These are phyloP conservation scores for Clostera curtula DNA, from an alignment of 2,888 invertebrate genomes.

Conservation along the genomic window DNA sequence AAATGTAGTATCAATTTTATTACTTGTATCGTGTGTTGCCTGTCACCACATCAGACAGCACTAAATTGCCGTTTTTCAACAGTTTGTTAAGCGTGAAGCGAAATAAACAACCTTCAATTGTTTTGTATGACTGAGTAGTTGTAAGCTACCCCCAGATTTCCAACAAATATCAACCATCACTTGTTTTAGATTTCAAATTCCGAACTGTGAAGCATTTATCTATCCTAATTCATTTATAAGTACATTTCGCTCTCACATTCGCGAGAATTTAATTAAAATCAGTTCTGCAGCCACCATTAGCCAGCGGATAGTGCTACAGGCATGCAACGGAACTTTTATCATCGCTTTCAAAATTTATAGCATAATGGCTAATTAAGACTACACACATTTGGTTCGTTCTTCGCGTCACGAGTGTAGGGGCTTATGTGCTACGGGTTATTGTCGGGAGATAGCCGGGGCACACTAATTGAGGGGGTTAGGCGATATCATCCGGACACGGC, in stretches of 20 bases:
- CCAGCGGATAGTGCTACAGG: slow-evolving; percentile 27
- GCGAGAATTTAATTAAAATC: slow-evolving; percentile 58
- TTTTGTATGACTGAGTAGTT: no score
- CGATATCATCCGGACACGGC: slow-evolving; percentile 50
- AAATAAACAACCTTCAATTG: no score
- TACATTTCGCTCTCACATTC: slow-evolving; percentile 20
- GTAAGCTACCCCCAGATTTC: no score
- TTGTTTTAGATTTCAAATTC: no score
- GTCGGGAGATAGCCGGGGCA: slow-evolving; percentile 42
- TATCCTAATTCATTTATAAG: slow-evolving; percentile 14
- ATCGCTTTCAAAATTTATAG: slow-evolving; percentile 64
- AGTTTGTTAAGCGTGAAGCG: no score
- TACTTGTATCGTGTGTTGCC: no score
- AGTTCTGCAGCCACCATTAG: slow-evolving; percentile 54
- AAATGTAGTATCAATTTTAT: no score
- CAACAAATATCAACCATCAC: no score
- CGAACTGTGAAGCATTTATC: no score
- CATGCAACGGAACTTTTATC: slow-evolving; percentile 61
- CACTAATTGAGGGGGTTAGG: slow-evolving; percentile 57
- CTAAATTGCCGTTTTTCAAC: no score
- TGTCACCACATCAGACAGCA: no score
- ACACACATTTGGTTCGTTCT: slow-evolving; percentile 49
- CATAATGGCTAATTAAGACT: slow-evolving; percentile 66
- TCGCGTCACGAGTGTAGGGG: slow-evolving; percentile 52
- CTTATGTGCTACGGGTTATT: slow-evolving; percentile 43